Base-by-base conservation (phyloP, 2,797 vertebrate species). In the Amphiprion clarkii region DNA sequence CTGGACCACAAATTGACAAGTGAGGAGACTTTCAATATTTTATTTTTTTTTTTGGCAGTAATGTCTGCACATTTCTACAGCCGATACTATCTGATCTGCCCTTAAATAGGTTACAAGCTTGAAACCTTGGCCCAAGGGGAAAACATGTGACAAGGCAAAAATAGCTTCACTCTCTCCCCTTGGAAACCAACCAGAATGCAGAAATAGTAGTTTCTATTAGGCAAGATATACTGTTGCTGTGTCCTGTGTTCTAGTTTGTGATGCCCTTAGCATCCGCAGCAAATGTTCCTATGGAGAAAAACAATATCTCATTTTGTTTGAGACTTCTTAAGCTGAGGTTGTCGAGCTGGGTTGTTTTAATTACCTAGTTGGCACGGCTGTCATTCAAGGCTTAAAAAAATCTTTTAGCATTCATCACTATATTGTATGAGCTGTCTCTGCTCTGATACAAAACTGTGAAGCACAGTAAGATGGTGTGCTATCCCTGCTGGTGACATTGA, bases 121-220 rank as follows among this genome's bases (percentile, higher is more conserved):
- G 82, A 92, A 85, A 88, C 82, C 56, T 83, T 73, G 59, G 87
- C 89, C 91, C 68, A 54, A 53, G 63, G 87, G 90, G 90, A 85
- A 88, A 90, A 88, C 91, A 94, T 90, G 88, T 94, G 93, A 94
- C 87, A 66, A 29, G 63, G 82, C 88, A 91, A 92, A 94, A 95
- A 94, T 94, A 93, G 93, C 89, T 74, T 89, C 79, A 87, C 83
- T 81, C 70, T 88, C 73, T 89, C 88, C 90, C 83, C 71, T 76
- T 88, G 82, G 91, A 92, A 85, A 85, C 74, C 65, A 77, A 78
- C 82, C 84, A 92, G 86, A 87, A 87, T 84, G 88, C 87, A 90
- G 85, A 92, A 93, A 93, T 89, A 87, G 88, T 73, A 48, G 63
- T 88, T 93, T 89, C 61, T 91, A 89, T 92, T 82, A 90, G 87